phyloP scores from a whole-genome alignment of 2,888 invertebrate species.

The Hyles lineata region DNA sequence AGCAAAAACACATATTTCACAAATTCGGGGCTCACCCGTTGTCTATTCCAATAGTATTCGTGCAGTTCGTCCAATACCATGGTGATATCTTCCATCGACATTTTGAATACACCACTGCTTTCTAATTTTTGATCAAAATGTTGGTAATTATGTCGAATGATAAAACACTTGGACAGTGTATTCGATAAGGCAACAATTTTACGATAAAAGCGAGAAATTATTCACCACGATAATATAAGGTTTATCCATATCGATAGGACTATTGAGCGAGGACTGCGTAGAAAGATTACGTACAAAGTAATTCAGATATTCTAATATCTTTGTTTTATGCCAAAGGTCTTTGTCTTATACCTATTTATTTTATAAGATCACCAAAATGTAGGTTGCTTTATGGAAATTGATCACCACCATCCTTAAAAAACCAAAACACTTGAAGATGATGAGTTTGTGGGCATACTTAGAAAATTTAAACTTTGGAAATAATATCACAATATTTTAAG shows the following conservation, averaged over 20 bases:
- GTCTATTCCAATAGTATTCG: conserved; percentile 23
- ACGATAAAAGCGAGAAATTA: conserved; percentile 26
- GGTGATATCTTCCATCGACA: conserved; percentile 24
- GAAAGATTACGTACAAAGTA: not conserved
- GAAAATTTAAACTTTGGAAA: too few species aligned
- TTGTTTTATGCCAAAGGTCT: not conserved
- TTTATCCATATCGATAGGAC: conserved; percentile 7
- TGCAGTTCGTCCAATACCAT: conserved; percentile 26
- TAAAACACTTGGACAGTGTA: conserved; percentile 22
- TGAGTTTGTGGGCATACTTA: too few species aligned
- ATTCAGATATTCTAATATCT: not conserved
- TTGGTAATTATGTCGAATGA: conserved; percentile 20
- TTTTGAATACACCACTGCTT: conserved; percentile 8
- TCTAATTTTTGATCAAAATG: conserved; percentile 1
- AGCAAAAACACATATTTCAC: not conserved
- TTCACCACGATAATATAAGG: conserved; percentile 13
- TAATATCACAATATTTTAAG: too few species aligned
- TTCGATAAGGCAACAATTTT: conserved; percentile 19
- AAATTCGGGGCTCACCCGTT: conserved; percentile 25
- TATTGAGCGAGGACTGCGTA: not conserved
- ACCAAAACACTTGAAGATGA: too few species aligned
- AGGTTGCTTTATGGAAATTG: too few species aligned
- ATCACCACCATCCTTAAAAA: too few species aligned
- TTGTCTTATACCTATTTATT: not conserved
- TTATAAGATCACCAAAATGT: too few species aligned